Conservation (phyloP, 2,888 invertebrate species). For the Ophion obscuratus region DNA sequence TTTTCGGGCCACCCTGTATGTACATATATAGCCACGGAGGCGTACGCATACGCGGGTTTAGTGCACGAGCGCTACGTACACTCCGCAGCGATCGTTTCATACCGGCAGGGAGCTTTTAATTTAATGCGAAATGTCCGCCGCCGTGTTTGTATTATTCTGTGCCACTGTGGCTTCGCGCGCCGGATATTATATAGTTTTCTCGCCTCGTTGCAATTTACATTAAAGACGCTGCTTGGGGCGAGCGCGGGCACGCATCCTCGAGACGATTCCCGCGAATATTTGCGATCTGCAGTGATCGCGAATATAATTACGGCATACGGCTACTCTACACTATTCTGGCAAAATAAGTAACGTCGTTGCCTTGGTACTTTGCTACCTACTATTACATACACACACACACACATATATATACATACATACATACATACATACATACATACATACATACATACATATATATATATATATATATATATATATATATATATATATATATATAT, state of each 20-base stretch:
- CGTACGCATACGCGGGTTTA: background rate
- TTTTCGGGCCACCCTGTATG: too few relatives aligned
- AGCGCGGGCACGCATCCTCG: constrained; percentile 30
- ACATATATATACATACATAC: too few relatives aligned
- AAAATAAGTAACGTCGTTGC: constrained; percentile 56
- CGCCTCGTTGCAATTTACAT: constrained; percentile 47
- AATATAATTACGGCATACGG: constrained; percentile 41
- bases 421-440: too few relatives aligned
- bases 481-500: too few relatives aligned
- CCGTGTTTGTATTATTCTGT: constrained; percentile 54
- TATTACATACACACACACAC: background rate
- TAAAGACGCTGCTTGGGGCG: background rate
- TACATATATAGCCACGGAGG: too few relatives aligned
- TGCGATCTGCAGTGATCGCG: constrained; percentile 57
- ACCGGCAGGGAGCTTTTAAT: constrained; percentile 46
- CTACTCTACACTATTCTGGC: constrained; percentile 53
- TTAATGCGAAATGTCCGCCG: constrained; percentile 51
- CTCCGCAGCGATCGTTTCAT: constrained; percentile 46
- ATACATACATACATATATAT: too few relatives aligned
- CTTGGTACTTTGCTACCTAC: constrained; percentile 26
- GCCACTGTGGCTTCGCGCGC: constrained; percentile 22
- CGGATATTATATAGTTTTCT: constrained; percentile 35
- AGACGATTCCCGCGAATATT: constrained; percentile 52
- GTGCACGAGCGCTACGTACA: constrained; percentile 41
- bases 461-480: too few relatives aligned